These are phyloP conservation scores for Agrilus cyanescens DNA, from an alignment of 2,888 invertebrate species.

Conservation along the genomic window DNA sequence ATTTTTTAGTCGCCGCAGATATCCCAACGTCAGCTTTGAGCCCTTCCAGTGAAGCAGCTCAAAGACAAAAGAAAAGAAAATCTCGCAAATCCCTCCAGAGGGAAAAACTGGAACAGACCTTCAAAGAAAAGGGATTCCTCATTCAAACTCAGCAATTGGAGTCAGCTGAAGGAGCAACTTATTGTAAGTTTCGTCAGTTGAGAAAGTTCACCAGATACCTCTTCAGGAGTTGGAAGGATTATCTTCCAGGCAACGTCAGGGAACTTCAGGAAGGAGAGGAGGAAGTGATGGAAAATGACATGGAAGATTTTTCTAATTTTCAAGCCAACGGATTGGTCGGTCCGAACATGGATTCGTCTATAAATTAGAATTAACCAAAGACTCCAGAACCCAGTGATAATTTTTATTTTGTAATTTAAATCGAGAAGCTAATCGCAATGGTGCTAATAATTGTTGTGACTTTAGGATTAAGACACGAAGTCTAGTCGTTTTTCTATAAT, in stretches of 20 bases:
- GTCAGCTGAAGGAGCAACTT: slow-evolving; percentile 86
- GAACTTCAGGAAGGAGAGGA: slow-evolving; percentile 27
- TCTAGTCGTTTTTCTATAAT: slow-evolving; percentile 2
- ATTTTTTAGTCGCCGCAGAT: slow-evolving; percentile 30
- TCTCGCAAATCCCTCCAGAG: slow-evolving; percentile 72
- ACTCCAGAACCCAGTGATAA: background rate
- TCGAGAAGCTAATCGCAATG: no score
- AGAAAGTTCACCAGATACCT: slow-evolving; percentile 84
- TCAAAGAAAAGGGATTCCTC: slow-evolving; percentile 84
- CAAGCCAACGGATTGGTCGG: slow-evolving; percentile 6
- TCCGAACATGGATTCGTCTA: slow-evolving; percentile 7
- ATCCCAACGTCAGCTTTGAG: slow-evolving; percentile 20
- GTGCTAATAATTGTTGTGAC: background rate
- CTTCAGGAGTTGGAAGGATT: slow-evolving; percentile 88
- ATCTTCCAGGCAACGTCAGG: slow-evolving; percentile 56
- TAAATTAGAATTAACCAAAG: slow-evolving; percentile 3
- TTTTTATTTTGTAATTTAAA: no score
- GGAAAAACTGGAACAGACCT: slow-evolving; percentile 82
- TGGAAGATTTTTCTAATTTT: slow-evolving; percentile 10
- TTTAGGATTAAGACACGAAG: background rate
- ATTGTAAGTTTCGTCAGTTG: slow-evolving; percentile 84
- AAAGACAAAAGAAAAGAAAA: slow-evolving; percentile 53
- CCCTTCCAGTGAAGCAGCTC: slow-evolving; percentile 19
- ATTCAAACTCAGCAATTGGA: slow-evolving; percentile 89
- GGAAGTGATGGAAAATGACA: slow-evolving; percentile 10